Conservation (phyloP, 2,113 vertebrate genomes). For the Dromiciops gliroides region DNA sequence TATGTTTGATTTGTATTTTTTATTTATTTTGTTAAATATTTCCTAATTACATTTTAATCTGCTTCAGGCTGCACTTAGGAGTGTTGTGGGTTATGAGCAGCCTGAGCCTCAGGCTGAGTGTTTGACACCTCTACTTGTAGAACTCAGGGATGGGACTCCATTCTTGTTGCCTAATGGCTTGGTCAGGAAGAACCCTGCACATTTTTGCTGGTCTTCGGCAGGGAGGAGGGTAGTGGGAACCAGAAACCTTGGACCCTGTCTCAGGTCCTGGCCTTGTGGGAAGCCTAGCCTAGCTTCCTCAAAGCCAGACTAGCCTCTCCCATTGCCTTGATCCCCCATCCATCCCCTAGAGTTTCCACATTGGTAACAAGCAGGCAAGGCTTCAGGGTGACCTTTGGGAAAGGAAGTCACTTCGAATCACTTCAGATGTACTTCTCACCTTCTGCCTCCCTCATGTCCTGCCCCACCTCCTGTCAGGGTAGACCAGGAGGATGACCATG, state of each 20-base stretch:
- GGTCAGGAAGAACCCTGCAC: not conserved
- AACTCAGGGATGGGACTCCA: not conserved
- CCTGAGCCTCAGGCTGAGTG: not conserved
- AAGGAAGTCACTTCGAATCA: not conserved
- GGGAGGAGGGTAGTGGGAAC: not conserved
- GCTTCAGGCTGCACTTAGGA: not conserved
- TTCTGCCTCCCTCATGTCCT: too few species aligned
- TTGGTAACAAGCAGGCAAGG: not conserved
- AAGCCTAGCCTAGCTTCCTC: not conserved
- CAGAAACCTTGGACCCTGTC: not conserved
- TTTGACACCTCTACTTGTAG: not conserved
- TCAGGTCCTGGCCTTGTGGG: not conserved
- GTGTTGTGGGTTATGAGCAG: not conserved
- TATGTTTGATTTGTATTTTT: not conserved
- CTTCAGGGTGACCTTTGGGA: not conserved
- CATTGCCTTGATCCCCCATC: not conserved
- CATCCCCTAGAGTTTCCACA: not conserved
- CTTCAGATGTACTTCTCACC: not conserved
- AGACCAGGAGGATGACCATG: not conserved
- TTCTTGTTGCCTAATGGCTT: not conserved
- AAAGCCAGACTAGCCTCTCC: not conserved
- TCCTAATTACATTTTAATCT: not conserved
- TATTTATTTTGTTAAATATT: not conserved
- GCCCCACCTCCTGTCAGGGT: not conserved
- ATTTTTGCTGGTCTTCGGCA: not conserved